Evolutionary conservation across 2,888 invertebrate species (phyloP), one percentile per base, ranked within the genome.

Genomic region (Acanthosoma haemorrhoidale): DNA sequence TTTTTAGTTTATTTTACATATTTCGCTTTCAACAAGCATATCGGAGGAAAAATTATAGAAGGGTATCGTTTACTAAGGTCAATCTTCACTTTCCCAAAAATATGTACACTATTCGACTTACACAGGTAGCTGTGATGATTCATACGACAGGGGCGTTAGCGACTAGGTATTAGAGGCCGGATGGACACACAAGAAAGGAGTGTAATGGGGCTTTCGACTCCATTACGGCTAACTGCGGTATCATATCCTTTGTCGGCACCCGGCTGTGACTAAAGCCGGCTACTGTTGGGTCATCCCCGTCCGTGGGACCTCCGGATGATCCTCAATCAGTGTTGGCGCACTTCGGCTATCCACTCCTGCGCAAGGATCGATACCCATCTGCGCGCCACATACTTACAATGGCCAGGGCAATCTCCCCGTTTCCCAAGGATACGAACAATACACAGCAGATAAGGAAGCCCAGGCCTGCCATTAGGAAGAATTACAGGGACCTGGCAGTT

Each of bases 191-290:
- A 21, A 25, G 21, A 21, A 51, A 25, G 51, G 29, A 25, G 25
- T 13, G 25, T 51, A 51, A 51, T 51, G 51, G 51, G 51, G 51
- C n/a, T n/a, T n/a, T n/a, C n/a, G n/a, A 25, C 51, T 51, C 51
- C 51, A 29, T 51, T 51, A 51, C 51, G 16, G n/a, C n/a, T 51
- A 51, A 51, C 25, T 25, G 51, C 51, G 51, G 51, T 51, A 51
- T 51, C 51, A 51, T 51, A 51, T 2, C 25, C 51, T 51, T 51
- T 51, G 51, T 51, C 51, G 51, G 51, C 8, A n/a, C n/a, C n/a
- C n/a, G n/a, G 51, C 25, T 9, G 51, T 9, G n/a, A n/a, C 51
- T 21, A 51, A 51, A 51, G 51, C 25, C 51, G 29, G n/a, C 51
- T 51, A 25, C 51, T 25, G 51, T 13, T 25, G 21, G 51, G 51